Base-by-base conservation (phyloP, 2,888 invertebrate genomes). In the Drosophila borealis region DNA sequence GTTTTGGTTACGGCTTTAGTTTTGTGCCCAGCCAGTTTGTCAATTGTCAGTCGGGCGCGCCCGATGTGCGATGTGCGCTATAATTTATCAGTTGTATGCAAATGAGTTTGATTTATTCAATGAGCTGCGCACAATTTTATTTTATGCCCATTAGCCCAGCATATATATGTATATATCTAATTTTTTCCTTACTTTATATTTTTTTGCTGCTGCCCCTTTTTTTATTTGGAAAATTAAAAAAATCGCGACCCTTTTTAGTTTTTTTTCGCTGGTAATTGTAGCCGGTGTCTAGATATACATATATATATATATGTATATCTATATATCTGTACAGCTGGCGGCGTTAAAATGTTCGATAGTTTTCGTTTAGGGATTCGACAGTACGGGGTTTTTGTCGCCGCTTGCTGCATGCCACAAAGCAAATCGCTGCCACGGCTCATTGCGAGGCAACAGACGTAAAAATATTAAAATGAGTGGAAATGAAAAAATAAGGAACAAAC, bases 391-490 rank as follows among this genome's bases (percentile, higher is more conserved):
- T 33, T n/a, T 11, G 60, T 17, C 17, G 57, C 45, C 21, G 57
- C 48, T 45, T 45, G 76, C 62, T 69, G 84, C 78, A 82, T 79
- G 89, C 80, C 75, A 85, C 81, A 88, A 89, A 87, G 86, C 80
- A 81, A 85, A 82, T 79, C 76, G 70, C 73, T 81, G 89, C 80
- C 85, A 88, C 91, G 91, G 90, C 91, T 89, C 91, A 91, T 91
- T 92, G 92, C 91, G 89, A 87, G 81, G 90, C 91, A 91, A 82
- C 88, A 91, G 91, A 91, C 90, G 90, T 88, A 82, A 89, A 91
- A 90, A 90, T 89, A 88, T 81, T 75, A 88, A 74, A 62, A 63
- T 64, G 64, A 62, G 61, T 46, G 61, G 46, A 56, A 51, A 37
- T 10, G 5, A 19, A 45, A 19, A 33, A 5, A 36, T 36, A 36